These are phyloP conservation scores for Neoarius graeffei DNA, from an alignment of 2,113 vertebrate genomes.

Conservation along the genomic window DNA sequence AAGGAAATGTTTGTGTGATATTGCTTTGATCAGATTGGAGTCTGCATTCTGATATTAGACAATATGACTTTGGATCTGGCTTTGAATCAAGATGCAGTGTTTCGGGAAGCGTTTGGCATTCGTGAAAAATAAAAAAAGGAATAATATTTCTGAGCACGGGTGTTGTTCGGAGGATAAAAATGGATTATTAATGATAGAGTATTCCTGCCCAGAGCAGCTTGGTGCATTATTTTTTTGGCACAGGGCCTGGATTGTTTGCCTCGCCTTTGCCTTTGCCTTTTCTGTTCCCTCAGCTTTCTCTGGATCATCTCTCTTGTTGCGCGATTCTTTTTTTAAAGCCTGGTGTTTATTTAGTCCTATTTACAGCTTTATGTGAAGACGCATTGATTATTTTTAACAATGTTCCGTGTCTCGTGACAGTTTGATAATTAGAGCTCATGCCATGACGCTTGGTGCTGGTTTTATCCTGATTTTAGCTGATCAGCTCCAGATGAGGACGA, in stretches of 20 bases:
- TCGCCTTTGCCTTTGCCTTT: not conserved
- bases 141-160: conserved; percentile 22
- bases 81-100: not conserved
- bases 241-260: conserved; percentile 17
- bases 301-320: conserved; percentile 27
- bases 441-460: not conserved
- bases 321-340: not conserved
- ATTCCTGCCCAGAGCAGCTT: conserved; percentile 7
- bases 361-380: conserved; percentile 14
- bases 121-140: conserved; percentile 27
- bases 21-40: not conserved
- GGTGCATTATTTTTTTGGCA: conserved; percentile 34
- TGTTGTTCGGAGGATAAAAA: conserved; percentile 40
- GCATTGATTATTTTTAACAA: conserved; percentile 9
- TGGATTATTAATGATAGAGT: conserved; percentile 46
- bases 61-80: not conserved
- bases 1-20: not conserved
- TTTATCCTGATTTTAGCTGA: not conserved
- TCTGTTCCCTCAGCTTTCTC: conserved; percentile 16
- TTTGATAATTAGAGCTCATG: conserved; percentile 23
- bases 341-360: conserved; percentile 10
- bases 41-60: not conserved
- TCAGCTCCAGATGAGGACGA: conserved; percentile 2
- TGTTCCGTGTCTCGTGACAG: too few species aligned
- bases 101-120: conserved; percentile 3